Base-by-base conservation (phyloP, 2,797 vertebrate genomes). In the Ctenopoma multispine region DNA sequence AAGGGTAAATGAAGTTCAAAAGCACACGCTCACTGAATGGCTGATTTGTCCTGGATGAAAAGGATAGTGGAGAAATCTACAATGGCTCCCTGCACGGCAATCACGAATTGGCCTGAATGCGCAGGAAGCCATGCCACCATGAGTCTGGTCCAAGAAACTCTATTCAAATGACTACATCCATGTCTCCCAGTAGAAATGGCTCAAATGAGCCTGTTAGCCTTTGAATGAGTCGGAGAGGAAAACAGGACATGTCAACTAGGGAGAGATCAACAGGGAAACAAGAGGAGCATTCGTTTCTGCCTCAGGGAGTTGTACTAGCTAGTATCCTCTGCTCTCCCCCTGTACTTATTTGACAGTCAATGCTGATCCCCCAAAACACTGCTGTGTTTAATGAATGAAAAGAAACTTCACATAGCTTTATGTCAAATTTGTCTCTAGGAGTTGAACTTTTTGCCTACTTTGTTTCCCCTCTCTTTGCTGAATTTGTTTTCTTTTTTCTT, bases 211-310 rank as follows among this genome's bases (percentile, higher is more conserved):
- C 91, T 86, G 89, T 90, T 90, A 90, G 92, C 80, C 86, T 91
- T 80, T 88, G 77, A 88, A 91, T 69, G 67, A 90, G 89, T 82
- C 65, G 20, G 78, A 74, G 80, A 85, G 78, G 80, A 86, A 93
- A 93, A 92, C 89, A 89, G 84, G 91, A 90, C 92, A 92, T 93
- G 92, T 94, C 94, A 94, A 90, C 92, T 85, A 81, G 87, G 76
- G 89, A 90, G 87, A 88, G 90, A 93, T 94, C 92, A 93, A 91
- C 93, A 90, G 83, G 80, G 86, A 89, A 92, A 92, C 85, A 87
- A 92, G 89, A 90, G 88, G 88, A 92, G 90, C 89, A 57, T 82
- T 91, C 20, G 64, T 89, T 90, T 89, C 71, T 44, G 91, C 94
- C 93, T 90, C 72, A 23, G 92, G 93, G 92, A 92, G 75, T 87